A percentile compares a stretch with the other conserved stretches of the same genome.
Evolutionary conservation across 2,113 vertebrate species (phyloP).

Genomic region (Capreolus pygargus): DNA sequence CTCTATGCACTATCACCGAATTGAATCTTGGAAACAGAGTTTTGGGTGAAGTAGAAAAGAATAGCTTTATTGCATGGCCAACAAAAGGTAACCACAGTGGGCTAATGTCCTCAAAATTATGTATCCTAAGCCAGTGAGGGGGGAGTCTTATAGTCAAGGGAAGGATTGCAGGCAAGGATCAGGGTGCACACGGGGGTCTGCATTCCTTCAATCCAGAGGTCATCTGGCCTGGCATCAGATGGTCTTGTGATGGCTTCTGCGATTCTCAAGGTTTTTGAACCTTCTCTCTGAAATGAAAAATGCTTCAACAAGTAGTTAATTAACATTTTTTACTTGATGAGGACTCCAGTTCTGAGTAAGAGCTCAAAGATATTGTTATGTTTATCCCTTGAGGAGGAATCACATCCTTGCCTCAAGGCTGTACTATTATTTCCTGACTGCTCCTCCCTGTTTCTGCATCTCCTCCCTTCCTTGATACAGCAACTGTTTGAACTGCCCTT

Average conservation of each 20-base stretch:
- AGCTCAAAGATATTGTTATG: not conserved
- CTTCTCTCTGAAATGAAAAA: not conserved
- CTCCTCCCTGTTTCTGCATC: not conserved
- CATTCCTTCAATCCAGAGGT: not conserved
- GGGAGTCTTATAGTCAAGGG: not conserved
- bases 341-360: not conserved
- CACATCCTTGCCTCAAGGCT: not conserved
- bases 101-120: not conserved
- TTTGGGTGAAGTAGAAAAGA: not conserved
- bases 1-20: not conserved
- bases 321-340: not conserved
- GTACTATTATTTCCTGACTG: not conserved
- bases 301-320: not conserved
- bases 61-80: not conserved
- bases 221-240: not conserved
- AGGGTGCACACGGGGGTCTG: not conserved
- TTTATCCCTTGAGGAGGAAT: not conserved
- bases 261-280: not conserved
- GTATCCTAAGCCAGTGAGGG: not conserved
- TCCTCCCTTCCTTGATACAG: not conserved
- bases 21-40: not conserved
- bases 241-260: not conserved
- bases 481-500: not conserved
- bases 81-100: not conserved
- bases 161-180: not conserved